A percentile compares a stretch with the other conserved stretches of the same genome.
These are phyloP conservation scores for Cheumatopsyche charites DNA, from an alignment of 1,140 invertebrate genomes.

Conservation along the genomic window DNA sequence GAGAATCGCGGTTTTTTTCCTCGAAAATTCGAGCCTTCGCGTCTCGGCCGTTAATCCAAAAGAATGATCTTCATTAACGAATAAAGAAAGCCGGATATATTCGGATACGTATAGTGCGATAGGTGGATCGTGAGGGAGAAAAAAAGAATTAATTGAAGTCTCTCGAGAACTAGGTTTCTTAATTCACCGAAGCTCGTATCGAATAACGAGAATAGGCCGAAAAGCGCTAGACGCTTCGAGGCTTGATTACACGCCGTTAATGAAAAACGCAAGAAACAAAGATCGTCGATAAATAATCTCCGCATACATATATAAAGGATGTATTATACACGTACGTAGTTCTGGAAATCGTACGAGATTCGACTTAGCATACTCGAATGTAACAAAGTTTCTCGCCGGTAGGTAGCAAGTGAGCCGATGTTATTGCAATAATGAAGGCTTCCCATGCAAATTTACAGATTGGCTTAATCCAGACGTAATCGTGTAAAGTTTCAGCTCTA, in stretches of 20 bases:
- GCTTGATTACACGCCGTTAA: too few species aligned
- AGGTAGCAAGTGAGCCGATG: too few species aligned
- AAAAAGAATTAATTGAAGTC: constrained; percentile 32
- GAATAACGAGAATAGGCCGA: constrained; percentile 10
- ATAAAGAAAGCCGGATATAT: constrained; percentile 2
- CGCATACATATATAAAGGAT: too few species aligned
- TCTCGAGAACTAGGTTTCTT: not conserved
- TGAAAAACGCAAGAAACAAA: too few species aligned
- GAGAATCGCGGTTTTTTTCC: not conserved
- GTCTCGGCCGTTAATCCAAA: constrained; percentile 30
- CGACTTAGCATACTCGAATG: not conserved
- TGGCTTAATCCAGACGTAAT: not conserved
- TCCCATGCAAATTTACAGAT: not conserved
- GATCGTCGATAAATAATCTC: too few species aligned
- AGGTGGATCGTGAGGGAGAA: not conserved
- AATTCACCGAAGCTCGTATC: constrained; percentile 2
- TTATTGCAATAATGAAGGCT: not conserved
- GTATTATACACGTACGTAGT: too few species aligned
- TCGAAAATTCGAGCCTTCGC: constrained; percentile 17
- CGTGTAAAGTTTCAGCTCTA: not conserved
- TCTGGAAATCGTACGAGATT: not conserved
- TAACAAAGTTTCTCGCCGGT: too few species aligned
- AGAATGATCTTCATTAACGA: constrained; percentile 28
- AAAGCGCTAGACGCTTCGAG: too few species aligned
- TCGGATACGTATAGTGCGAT: constrained; percentile 3